Base-by-base conservation (phyloP, 2,888 invertebrate genomes). In the Lasius platythorax region DNA sequence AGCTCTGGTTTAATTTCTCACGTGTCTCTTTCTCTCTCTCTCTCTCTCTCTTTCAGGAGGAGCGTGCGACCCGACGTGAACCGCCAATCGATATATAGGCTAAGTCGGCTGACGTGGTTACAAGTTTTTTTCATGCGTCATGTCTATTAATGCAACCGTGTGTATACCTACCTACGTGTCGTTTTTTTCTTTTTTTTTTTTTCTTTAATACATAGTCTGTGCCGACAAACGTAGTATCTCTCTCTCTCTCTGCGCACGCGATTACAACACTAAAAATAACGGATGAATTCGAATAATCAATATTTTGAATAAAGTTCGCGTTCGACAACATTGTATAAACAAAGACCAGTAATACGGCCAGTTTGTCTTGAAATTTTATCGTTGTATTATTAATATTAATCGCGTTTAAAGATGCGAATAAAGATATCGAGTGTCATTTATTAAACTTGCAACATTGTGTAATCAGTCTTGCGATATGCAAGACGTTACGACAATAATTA, bases 121-220 rank as follows among this genome's bases (percentile, higher is more conserved):
- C 75, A 84, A 90, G 84, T 90, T 88, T 83, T 88, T 83, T 74
- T 85, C 83, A 67, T 90, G 84, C 89, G 89, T 89, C 89, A 89
- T 50, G 53, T 67, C 46, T 61, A 64, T 68, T 79, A 72, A 40
- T 56, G 66, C 15, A 33, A 58, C 46, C 53, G 53, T 68, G 63
- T 66, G 40, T 37, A 68, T 63, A 72, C 11, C 56, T 43, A 46
- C 53, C 46, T 67, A 37, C 18, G 40, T 40, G 67, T 23, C 23
- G 2, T 28, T 30, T 15, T 56, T 66, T n/a, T 15, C 46, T 61
- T 5, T 18, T 43, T 28, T 74, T 74, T 74, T 6, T 30, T 37
- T 15, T 73, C 74, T 82, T 28, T 63, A 23, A 28, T 37, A 5
- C n/a, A 43, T 30, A 30, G 46, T 46, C 74, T n/a, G n/a, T n/a